Conservation (phyloP, 2,888 invertebrate species). For the Hyppa rectilinea region DNA sequence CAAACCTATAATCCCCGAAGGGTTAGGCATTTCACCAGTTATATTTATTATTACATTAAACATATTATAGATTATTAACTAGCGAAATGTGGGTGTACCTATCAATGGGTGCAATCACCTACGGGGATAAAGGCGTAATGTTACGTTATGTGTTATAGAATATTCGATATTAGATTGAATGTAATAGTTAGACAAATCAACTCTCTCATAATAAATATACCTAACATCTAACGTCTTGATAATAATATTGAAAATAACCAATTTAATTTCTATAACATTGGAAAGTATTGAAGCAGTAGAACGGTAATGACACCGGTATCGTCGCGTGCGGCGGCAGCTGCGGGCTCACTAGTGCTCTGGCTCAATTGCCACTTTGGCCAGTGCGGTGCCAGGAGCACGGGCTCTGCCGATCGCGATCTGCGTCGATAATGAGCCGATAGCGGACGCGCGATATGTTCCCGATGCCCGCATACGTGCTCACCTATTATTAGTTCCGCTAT, state of each 20-base stretch:
- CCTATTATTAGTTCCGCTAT: constrained; percentile 70
- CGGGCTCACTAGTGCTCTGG: constrained; percentile 34
- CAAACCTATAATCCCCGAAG: too few relatives aligned
- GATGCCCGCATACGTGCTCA: constrained; percentile 73
- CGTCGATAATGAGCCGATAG: constrained; percentile 72
- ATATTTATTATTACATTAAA: too few relatives aligned
- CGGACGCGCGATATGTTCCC: constrained; percentile 56
- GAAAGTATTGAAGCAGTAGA: constrained; percentile 50
- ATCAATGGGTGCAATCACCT: too few relatives aligned
- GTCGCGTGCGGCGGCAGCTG: constrained; percentile 45
- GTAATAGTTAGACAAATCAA: neutral
- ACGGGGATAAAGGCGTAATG: too few relatives aligned
- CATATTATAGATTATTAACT: too few relatives aligned
- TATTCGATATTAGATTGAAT: too few relatives aligned
- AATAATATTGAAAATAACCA: constrained; percentile 15
- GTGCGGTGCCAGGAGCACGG: constrained; percentile 38
- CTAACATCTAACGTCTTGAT: neutral
- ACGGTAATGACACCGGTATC: constrained; percentile 34
- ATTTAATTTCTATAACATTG: constrained; percentile 23
- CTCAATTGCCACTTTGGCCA: constrained; percentile 48
- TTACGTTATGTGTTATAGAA: too few relatives aligned
- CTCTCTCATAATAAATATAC: too few relatives aligned
- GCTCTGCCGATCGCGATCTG: constrained; percentile 56
- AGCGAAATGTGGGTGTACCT: too few relatives aligned
- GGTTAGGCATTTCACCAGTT: too few relatives aligned